These are phyloP conservation scores for Globia sparganii DNA, from an alignment of 2,888 invertebrate genomes.

Conservation along the genomic window DNA sequence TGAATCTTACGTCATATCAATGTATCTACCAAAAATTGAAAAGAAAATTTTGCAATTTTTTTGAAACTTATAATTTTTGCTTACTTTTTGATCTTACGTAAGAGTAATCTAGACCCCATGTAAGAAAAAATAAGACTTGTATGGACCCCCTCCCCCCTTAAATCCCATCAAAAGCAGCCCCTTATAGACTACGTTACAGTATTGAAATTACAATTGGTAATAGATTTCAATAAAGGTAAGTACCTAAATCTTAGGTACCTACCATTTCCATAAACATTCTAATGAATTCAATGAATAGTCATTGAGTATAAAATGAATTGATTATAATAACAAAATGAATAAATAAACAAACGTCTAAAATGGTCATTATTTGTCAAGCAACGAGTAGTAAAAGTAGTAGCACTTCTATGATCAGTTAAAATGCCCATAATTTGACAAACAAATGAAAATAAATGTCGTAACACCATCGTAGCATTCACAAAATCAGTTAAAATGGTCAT, in stretches of 20 bases:
- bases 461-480: background rate
- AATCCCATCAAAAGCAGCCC: too few relatives aligned
- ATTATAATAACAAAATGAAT: background rate
- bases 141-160: too few relatives aligned
- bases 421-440: background rate
- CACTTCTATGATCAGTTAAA: background rate
- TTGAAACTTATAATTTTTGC: too few relatives aligned
- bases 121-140: too few relatives aligned
- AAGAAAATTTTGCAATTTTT: too few relatives aligned
- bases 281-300: background rate
- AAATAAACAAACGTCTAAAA: constrained; percentile 8
- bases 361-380: constrained; percentile 23
- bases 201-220: background rate
- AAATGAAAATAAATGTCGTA: background rate
- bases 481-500: constrained; percentile 23
- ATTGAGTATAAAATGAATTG: background rate
- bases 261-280: background rate
- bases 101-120: too few relatives aligned
- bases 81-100: too few relatives aligned
- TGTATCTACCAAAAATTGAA: too few relatives aligned
- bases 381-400: constrained; percentile 29
- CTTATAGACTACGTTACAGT: background rate
- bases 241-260: too few relatives aligned
- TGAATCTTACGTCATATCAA: too few relatives aligned
- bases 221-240: background rate